A percentile compares a stretch with the other conserved stretches of the same genome.
Evolutionary conservation across 2,113 vertebrate genomes (phyloP).

Genomic region (Pseudolaguvia tuberculata): DNA sequence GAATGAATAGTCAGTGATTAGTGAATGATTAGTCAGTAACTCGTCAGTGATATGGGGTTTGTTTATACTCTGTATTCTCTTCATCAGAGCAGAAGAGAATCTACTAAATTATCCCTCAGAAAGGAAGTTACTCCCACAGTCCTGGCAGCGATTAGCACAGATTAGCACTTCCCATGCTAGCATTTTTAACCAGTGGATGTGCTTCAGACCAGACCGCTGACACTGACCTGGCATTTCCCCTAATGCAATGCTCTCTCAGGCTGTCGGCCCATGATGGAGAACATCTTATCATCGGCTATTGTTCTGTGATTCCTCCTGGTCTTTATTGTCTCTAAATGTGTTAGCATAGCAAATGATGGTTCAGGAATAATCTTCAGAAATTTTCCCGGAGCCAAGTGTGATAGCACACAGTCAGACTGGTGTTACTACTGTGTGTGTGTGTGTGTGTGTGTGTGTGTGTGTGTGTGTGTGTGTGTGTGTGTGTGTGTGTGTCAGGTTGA

Average conservation of each 20-base stretch:
- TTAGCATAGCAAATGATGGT: background rate
- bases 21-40: too few relatives aligned
- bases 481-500: background rate
- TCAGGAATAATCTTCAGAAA: background rate
- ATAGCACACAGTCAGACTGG: background rate
- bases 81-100: background rate
- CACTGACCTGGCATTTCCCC: slow-evolving; percentile 21
- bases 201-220: background rate
- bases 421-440: background rate
- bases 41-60: background rate
- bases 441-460: background rate
- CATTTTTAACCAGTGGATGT: slow-evolving; percentile 2
- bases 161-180: background rate
- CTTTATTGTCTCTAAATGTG: background rate
- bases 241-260: background rate
- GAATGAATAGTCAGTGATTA: too few relatives aligned
- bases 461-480: background rate
- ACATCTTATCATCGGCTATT: slow-evolving; percentile 17
- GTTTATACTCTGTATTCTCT: too few relatives aligned
- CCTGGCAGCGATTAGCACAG: background rate
- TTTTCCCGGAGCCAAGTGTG: background rate
- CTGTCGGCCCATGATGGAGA: background rate
- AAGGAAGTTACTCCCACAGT: background rate
- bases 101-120: background rate
- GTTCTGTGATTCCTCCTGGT: background rate